Conservation (phyloP, 2,888 invertebrate genomes). For the Dione juno region DNA sequence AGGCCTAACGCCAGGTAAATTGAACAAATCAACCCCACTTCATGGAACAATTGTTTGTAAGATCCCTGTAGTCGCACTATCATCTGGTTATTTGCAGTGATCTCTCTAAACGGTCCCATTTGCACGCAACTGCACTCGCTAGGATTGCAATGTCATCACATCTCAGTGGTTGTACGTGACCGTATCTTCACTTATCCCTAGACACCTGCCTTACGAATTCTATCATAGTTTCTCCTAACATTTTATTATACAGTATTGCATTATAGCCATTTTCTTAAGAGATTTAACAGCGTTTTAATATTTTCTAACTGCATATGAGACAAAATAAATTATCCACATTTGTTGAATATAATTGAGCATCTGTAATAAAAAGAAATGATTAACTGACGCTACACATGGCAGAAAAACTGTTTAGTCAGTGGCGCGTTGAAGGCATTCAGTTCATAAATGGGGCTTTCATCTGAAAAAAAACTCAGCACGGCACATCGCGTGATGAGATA, state of each 20-base stretch:
- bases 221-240: slow-evolving; percentile 38
- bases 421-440: slow-evolving; percentile 76
- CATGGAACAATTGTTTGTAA: slow-evolving; percentile 35
- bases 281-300: slow-evolving; percentile 7
- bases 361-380: slow-evolving; percentile 37
- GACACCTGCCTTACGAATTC: slow-evolving; percentile 76
- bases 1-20: background rate
- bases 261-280: background rate
- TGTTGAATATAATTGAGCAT: slow-evolving; percentile 20
- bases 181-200: slow-evolving; percentile 76
- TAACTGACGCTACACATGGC: slow-evolving; percentile 53
- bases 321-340: slow-evolving; percentile 22
- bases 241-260: slow-evolving; percentile 32
- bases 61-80: slow-evolving; percentile 22
- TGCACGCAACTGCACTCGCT: slow-evolving; percentile 61
- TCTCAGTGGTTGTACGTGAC: slow-evolving; percentile 75
- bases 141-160: slow-evolving; percentile 79
- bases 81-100: slow-evolving; percentile 44
- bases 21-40: slow-evolving; percentile 1
- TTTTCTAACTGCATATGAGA: slow-evolving; percentile 12
- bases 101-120: slow-evolving; percentile 54
- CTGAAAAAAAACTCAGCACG: slow-evolving; percentile 74
- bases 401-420: slow-evolving; percentile 69
- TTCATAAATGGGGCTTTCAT: slow-evolving; percentile 77
- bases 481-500: slow-evolving; percentile 70